Evolutionary conservation across 2,797 vertebrate species (phyloP).

Genomic region (Parambassis ranga): DNA sequence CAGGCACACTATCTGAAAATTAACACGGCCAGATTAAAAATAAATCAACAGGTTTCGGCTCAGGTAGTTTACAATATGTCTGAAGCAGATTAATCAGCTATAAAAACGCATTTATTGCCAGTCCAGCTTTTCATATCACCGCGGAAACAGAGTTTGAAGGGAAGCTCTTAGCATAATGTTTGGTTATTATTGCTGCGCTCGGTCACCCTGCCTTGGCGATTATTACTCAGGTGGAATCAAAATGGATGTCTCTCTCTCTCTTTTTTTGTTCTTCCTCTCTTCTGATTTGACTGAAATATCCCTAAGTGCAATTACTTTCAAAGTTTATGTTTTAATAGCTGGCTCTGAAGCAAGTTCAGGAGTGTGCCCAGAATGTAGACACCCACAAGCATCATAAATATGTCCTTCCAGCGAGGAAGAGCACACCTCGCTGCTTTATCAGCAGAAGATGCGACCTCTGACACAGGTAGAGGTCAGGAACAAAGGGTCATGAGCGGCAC

Average conservation of each 20-base stretch:
- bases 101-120: conserved; percentile 72
- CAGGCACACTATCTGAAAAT: conserved; percentile 35
- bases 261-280: background rate
- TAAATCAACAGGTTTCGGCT: conserved; percentile 58
- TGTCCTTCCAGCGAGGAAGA: conserved; percentile 64
- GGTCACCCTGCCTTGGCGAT: conserved; percentile 70
- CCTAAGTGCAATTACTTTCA: conserved; percentile 74
- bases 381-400: conserved; percentile 51
- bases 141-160: conserved; percentile 63
- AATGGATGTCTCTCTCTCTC: conserved; percentile 57
- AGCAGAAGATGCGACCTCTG: conserved; percentile 10
- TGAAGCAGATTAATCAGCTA: conserved; percentile 72
- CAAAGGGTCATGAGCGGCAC: background rate
- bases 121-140: conserved; percentile 59
- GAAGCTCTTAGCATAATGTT: conserved; percentile 76
- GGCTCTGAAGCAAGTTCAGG: conserved; percentile 53
- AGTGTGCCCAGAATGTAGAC: conserved; percentile 56
- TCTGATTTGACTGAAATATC: conserved; percentile 66
- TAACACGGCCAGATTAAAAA: conserved; percentile 44
- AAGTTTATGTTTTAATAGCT: conserved; percentile 75
- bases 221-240: conserved; percentile 75
- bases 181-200: conserved; percentile 70
- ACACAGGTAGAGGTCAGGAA: background rate
- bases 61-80: conserved; percentile 74
- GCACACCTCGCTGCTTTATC: conserved; percentile 41